These are phyloP conservation scores for Vipera ursinii DNA, from an alignment of 2,797 vertebrate genomes.

Conservation along the genomic window DNA sequence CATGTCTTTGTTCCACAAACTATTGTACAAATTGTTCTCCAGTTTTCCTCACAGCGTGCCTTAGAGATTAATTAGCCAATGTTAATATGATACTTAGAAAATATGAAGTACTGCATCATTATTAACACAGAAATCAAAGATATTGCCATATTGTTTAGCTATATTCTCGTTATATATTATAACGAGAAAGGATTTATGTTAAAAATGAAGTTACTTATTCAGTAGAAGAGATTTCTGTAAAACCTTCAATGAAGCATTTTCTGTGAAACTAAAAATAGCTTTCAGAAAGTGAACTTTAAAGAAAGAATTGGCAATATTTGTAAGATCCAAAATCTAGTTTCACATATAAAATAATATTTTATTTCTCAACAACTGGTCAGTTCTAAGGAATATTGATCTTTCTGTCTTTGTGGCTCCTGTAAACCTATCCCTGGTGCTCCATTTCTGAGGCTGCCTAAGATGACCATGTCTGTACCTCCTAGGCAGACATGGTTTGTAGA, in stretches of 20 bases:
- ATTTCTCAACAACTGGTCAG: background rate
- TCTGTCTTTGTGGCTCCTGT: background rate
- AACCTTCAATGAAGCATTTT: background rate
- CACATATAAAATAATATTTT: background rate
- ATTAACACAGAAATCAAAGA: slow-evolving; percentile 21
- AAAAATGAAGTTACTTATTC: background rate
- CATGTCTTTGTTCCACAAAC: background rate
- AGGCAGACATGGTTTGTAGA: background rate
- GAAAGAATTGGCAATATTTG: background rate
- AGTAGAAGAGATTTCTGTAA: background rate
- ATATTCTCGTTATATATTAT: background rate
- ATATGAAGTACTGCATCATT: slow-evolving; percentile 10
- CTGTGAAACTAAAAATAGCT: background rate
- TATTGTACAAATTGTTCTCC: slow-evolving; percentile 12
- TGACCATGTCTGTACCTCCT: background rate
- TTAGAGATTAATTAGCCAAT: slow-evolving; percentile 28
- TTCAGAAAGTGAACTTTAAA: background rate
- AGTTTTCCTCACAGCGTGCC: slow-evolving; percentile 4
- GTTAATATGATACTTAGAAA: slow-evolving; percentile 14
- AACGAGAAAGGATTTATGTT: background rate
- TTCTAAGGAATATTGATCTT: background rate
- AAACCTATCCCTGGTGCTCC: background rate
- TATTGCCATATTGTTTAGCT: background rate
- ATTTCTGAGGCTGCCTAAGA: background rate
- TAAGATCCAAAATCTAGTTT: background rate